Evolutionary conservation across 2,888 invertebrate species (phyloP).

Genomic region (Clivina fossor): DNA sequence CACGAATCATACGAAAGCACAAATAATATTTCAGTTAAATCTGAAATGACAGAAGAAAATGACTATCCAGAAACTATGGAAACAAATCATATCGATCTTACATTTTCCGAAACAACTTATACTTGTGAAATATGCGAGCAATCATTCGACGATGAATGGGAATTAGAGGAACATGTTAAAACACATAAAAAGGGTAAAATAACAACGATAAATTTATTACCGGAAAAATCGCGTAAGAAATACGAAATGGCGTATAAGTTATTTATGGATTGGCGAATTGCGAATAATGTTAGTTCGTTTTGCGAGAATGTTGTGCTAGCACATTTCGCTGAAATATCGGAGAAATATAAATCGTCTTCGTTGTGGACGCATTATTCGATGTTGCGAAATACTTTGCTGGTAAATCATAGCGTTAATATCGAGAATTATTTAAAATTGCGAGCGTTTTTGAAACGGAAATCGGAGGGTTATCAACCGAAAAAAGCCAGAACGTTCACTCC

Average conservation of each 20-base stretch:
- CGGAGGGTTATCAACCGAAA: slow-evolving; percentile 43
- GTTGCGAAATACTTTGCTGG: slow-evolving; percentile 36
- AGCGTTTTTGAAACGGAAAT: slow-evolving; percentile 42
- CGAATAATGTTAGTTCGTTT: slow-evolving; percentile 31
- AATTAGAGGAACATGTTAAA: no score
- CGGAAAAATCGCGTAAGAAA: slow-evolving; percentile 19
- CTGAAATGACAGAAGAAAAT: no score
- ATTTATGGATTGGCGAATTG: slow-evolving; percentile 38
- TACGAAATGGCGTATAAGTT: slow-evolving; percentile 34
- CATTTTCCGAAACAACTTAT: no score
- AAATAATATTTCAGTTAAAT: no score
- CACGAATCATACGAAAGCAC: no score
- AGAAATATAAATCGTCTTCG: slow-evolving; percentile 37
- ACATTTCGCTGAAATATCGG: slow-evolving; percentile 37
- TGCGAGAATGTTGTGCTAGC: slow-evolving; percentile 38
- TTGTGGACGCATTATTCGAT: slow-evolving; percentile 38
- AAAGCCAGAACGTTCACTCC: slow-evolving; percentile 43
- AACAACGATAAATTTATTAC: background rate
- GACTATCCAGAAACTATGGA: no score
- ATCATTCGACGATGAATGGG: no score
- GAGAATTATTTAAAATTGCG: slow-evolving; percentile 35
- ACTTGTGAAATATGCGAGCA: no score
- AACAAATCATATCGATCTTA: no score
- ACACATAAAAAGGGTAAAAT: no score
- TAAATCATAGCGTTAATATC: slow-evolving; percentile 37